Evolutionary conservation across 2,797 vertebrate species (phyloP).

Genomic region (Steatocranus sp.): DNA sequence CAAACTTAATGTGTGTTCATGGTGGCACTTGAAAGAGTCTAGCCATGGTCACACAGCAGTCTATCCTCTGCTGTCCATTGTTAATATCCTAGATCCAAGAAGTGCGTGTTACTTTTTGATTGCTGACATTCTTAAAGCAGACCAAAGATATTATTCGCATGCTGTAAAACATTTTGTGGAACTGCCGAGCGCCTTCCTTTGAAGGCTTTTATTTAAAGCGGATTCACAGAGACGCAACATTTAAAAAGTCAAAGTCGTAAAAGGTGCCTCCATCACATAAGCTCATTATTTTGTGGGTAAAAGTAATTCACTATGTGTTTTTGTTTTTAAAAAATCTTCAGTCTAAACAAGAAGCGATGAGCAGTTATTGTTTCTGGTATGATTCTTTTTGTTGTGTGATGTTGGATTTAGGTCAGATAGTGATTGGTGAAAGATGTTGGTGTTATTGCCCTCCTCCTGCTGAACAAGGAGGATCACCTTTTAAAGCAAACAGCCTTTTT

Average conservation of each 20-base stretch:
- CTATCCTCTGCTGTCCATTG: background rate
- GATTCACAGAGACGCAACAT: slow-evolving; percentile 1
- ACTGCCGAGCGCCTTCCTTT: background rate
- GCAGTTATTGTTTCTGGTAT: slow-evolving; percentile 3
- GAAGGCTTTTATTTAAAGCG: slow-evolving; percentile 47
- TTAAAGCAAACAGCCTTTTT: slow-evolving; percentile 36
- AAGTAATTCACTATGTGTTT: slow-evolving; percentile 10
- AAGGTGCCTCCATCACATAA: slow-evolving; percentile 28
- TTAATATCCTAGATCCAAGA: background rate
- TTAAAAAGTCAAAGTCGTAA: slow-evolving; percentile 22
- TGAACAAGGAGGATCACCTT: background rate
- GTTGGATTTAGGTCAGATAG: background rate
- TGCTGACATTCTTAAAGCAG: background rate
- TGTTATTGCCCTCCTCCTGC: slow-evolving; percentile 7
- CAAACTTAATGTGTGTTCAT: background rate
- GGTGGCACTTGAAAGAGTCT: background rate
- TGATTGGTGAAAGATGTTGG: slow-evolving; percentile 1
- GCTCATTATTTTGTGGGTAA: background rate
- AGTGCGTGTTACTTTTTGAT: background rate
- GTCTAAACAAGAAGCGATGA: background rate
- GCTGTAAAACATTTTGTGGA: background rate
- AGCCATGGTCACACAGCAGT: background rate
- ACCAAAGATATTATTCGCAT: background rate
- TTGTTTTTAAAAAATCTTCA: background rate
- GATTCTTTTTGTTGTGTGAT: background rate